Base-by-base conservation (phyloP, 2,888 invertebrate genomes). In the Leptopilina syphax region DNA sequence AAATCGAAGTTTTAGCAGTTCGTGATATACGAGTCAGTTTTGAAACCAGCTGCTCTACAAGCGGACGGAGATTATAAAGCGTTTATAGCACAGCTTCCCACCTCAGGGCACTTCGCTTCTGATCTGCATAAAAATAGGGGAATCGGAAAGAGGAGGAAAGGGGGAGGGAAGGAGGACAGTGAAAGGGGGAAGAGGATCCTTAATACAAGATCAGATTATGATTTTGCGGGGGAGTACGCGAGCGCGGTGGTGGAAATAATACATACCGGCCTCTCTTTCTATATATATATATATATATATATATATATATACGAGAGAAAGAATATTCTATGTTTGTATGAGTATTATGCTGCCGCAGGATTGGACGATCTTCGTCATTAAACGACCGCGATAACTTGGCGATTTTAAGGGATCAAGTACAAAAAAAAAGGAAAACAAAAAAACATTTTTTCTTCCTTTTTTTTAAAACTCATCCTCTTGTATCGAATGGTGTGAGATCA, bases 101-200 rank as follows among this genome's bases (percentile, higher is more conserved):
- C 90, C 90, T 90, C 87, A 82, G 88, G 90, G 90, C 90, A 86
- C 88, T 50, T 88, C 88, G 87, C 87, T 89, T 87, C 89, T 87
- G 89, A 90, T 90, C 90, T 90, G 90, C 90, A 90, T 90, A 90
- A 90, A 90, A 90, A 90, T 90, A 87, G 88, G 88, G 87, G 87
- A 87, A 86, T 82, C 80, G 78, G 47, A 78, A 44, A 81, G 82
- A 78, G 34, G 81, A 76, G 82, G 81, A 65, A 77, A 82, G 76
- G 79, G 80, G 76, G 50, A 81, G 78, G 47, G 78, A 41, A 82
- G 82, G 79, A 82, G 77, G 82, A 81, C 68, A 77, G 83, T 77
- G 80, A 81, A 77, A 83, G 80, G 79, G 81, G 81, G 78, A 50
- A 86, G 86, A 86, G 87, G 88, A 90, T 90, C 88, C 87, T 89